Base-by-base conservation (phyloP, 2,888 invertebrate genomes). In the Crioceris asparagi region DNA sequence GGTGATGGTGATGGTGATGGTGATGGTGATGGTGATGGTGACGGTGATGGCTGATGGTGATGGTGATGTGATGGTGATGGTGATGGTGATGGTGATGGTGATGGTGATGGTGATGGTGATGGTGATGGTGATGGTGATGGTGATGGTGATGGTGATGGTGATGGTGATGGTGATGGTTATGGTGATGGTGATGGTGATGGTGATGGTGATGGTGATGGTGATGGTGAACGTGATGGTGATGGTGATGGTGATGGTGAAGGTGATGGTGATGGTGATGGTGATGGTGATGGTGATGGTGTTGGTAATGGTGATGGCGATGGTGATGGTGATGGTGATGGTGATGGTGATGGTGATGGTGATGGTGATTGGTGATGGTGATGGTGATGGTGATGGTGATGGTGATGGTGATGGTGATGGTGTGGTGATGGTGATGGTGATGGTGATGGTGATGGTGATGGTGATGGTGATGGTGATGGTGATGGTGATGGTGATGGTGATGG, bases 401-500 rank as follows among this genome's bases (percentile, higher is more conserved):
- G 29, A 12, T 29, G 29, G 12, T 12, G 29, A n/a, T 29, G 29
- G 12, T n/a, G n/a, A n/a, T n/a, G n/a, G n/a, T n/a, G n/a, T n/a
- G n/a, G n/a, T n/a, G n/a, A n/a, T n/a, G n/a, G n/a, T n/a, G n/a
- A n/a, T n/a, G n/a, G n/a, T n/a, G n/a, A n/a, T n/a, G n/a, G n/a
- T n/a, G n/a, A n/a, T 12, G 29, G 12, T 29, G 29, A 29, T 12
- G 29, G 12, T 29, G 29, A 29, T 12, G 29, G 29, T 7, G 29
- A 29, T 12, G 29, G 29, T 29, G 29, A 29, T 12, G 29, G 12
- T 29, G 29, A 29, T 12, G 29, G 12, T 29, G 29, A 29, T 12
- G 29, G 12, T 29, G 29, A 29, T 12, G 29, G 12, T 29, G 29
- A 29, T 12, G 29, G 29, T 29, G 29, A 29, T 12, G 29, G 29